Evolutionary conservation across 2,888 invertebrate genomes (phyloP).

Genomic region (Drepana falcataria): DNA sequence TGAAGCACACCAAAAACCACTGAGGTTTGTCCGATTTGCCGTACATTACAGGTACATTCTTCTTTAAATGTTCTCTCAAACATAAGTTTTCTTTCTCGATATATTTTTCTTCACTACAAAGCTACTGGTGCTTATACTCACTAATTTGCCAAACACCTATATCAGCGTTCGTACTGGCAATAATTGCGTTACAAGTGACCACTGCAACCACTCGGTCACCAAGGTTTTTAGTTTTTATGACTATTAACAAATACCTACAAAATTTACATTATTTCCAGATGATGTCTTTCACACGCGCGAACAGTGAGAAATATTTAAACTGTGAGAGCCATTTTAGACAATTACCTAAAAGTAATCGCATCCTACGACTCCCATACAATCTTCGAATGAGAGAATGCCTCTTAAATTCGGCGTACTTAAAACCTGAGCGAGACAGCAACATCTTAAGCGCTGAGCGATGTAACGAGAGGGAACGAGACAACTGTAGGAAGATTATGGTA

Average conservation of each 20-base stretch:
- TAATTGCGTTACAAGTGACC: too few species aligned
- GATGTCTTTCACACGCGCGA: slow-evolving; percentile 21
- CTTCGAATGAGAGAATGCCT: slow-evolving; percentile 54
- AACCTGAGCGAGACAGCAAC: slow-evolving; percentile 32
- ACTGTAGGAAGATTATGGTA: slow-evolving; percentile 61
- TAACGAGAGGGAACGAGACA: slow-evolving; percentile 36
- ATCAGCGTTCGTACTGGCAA: too few species aligned
- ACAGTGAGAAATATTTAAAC: slow-evolving; percentile 21
- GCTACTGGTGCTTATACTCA: too few species aligned
- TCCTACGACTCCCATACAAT: slow-evolving; percentile 56
- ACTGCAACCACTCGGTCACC: too few species aligned
- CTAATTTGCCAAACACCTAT: too few species aligned
- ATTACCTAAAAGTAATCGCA: slow-evolving; percentile 61
- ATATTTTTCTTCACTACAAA: too few species aligned
- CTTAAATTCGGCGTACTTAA: slow-evolving; percentile 59
- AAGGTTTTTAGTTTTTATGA: background rate
- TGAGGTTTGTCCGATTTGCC: too few species aligned
- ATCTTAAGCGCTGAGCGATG: slow-evolving; percentile 16
- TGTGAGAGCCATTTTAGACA: slow-evolving; percentile 38
- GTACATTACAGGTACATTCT: too few species aligned
- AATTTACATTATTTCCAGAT: slow-evolving; percentile 3
- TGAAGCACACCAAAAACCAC: too few species aligned
- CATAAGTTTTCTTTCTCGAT: too few species aligned
- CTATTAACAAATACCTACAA: background rate
- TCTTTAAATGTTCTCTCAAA: too few species aligned